Evolutionary conservation across 1,140 invertebrate genomes (phyloP).

Genomic region (Dolichoris vasculosae): DNA sequence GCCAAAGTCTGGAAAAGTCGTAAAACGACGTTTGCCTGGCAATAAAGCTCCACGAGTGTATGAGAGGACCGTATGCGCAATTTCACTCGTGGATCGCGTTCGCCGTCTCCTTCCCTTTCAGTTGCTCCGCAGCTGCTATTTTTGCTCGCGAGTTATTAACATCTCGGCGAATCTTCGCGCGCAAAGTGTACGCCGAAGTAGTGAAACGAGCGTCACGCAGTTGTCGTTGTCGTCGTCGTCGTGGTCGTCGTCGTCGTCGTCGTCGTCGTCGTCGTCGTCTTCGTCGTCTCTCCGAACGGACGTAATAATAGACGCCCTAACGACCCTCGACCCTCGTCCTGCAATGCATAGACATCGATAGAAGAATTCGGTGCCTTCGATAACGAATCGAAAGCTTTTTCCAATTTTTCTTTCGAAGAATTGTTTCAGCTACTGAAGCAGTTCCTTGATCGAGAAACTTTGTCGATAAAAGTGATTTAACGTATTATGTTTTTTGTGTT

Average conservation of each 20-base stretch:
- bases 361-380: neutral
- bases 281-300: too few species aligned
- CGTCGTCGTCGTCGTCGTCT: neutral
- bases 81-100: neutral
- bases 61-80: neutral
- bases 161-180: conserved; percentile 52
- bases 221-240: neutral
- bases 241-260: neutral
- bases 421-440: too few species aligned
- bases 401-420: neutral
- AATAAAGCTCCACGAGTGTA: neutral
- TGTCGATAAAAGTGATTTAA: too few species aligned
- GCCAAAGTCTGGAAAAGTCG: neutral
- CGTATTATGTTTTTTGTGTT: too few species aligned
- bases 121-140: conserved; percentile 58
- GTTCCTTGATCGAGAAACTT: too few species aligned
- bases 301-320: conserved; percentile 68
- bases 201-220: neutral
- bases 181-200: conserved; percentile 38
- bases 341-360: neutral
- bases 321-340: conserved; percentile 62
- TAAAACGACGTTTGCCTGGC: neutral
- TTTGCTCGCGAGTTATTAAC: conserved; percentile 67
- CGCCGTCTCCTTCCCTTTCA: neutral
- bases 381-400: neutral